phyloP scores from a whole-genome alignment of 2,113 vertebrate genomes.

The Phasianus colchicus region DNA sequence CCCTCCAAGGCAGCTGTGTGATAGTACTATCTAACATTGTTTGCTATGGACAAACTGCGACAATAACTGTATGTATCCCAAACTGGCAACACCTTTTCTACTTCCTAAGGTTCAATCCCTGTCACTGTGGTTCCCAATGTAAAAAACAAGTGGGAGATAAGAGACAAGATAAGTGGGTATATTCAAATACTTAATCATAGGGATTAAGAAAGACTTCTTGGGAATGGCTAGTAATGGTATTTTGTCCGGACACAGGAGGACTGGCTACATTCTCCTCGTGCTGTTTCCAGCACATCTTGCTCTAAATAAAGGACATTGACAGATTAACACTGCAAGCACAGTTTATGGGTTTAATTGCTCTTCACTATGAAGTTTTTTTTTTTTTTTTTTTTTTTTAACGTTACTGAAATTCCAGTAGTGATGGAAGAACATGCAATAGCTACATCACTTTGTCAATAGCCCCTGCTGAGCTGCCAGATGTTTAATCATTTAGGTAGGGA shows the following conservation, averaged over 20 bases:
- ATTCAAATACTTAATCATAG: conserved; percentile 25
- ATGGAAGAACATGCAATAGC: not conserved
- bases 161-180: conserved; percentile 32
- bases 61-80: not conserved
- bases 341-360: not conserved
- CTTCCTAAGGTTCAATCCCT: not conserved
- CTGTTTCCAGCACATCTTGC: conserved; percentile 16
- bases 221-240: not conserved
- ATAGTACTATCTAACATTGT: not conserved
- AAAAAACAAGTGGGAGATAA: conserved; percentile 38
- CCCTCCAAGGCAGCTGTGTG: not conserved
- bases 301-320: conserved; percentile 13
- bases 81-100: not conserved
- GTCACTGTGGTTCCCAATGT: not conserved
- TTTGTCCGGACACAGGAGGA: conserved; percentile 39
- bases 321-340: not conserved
- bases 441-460: not conserved
- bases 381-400: too few species aligned
- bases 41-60: not conserved
- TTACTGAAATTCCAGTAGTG: conserved; percentile 1
- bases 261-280: conserved; percentile 36
- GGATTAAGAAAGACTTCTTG: conserved; percentile 54
- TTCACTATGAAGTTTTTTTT: not conserved
- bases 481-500: conserved; percentile 13
- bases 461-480: not conserved